Evolutionary conservation across 2,113 vertebrate genomes (phyloP).

Genomic region (Gallinago media): DNA sequence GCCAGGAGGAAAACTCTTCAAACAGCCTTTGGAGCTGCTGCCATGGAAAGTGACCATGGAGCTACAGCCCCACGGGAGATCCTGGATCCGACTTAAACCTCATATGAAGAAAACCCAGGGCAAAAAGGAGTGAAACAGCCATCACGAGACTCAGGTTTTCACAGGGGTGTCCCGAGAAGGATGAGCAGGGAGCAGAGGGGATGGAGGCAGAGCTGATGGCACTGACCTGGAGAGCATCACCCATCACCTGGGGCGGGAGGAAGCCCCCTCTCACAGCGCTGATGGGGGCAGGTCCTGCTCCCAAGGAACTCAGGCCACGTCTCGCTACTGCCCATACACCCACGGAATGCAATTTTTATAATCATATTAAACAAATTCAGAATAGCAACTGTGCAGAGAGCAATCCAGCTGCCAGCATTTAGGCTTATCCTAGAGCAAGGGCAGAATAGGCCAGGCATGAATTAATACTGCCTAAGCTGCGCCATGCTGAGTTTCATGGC

Average conservation of each 20-base stretch:
- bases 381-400: slow-evolving; percentile 24
- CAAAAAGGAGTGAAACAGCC: background rate
- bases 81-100: background rate
- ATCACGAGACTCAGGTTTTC: background rate
- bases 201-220: accelerated
- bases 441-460: background rate
- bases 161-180: accelerated
- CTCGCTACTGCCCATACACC: background rate
- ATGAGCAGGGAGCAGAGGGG: background rate
- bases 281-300: background rate
- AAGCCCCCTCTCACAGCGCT: background rate
- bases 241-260: background rate
- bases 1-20: background rate
- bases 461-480: slow-evolving; percentile 37
- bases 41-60: background rate
- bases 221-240: background rate
- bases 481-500: slow-evolving; percentile 36
- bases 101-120: background rate
- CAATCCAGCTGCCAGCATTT: slow-evolving; percentile 45
- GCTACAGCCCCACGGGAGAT: background rate
- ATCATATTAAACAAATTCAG: slow-evolving; percentile 28
- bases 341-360: slow-evolving; percentile 15
- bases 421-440: slow-evolving; percentile 37
- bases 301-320: background rate
- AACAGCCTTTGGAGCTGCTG: background rate